phyloP scores from a whole-genome alignment of 2,113 vertebrate genomes.

The Pomatostomus ruficeps region DNA sequence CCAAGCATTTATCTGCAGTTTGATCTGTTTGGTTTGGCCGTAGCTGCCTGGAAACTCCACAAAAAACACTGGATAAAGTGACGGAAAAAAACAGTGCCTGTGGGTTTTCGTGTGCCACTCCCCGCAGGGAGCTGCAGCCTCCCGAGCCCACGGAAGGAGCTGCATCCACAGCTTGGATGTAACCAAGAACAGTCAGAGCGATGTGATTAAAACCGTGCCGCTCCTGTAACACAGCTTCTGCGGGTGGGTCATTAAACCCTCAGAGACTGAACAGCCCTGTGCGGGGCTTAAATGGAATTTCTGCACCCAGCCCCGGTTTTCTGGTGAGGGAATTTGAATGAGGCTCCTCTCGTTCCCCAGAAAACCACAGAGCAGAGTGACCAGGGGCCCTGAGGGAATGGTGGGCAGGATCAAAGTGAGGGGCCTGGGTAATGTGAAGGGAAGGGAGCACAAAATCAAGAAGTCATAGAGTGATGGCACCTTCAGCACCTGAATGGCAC shows the following conservation, averaged over 20 bases:
- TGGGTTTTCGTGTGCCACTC: not conserved
- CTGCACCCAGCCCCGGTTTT: not conserved
- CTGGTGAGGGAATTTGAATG: not conserved
- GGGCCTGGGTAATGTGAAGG: not conserved
- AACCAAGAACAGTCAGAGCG: not conserved
- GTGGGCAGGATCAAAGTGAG: not conserved
- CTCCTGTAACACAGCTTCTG: not conserved
- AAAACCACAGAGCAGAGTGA: not conserved
- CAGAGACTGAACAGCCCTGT: accelerated
- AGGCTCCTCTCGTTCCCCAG: not conserved
- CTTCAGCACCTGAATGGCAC: not conserved
- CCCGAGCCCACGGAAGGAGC: not conserved
- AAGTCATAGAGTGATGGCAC: accelerated
- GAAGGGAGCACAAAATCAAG: not conserved
- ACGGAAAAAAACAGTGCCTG: not conserved
- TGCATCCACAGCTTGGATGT: not conserved
- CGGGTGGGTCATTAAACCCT: not conserved
- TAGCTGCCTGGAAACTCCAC: not conserved
- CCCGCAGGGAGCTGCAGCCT: not conserved
- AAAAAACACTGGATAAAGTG: not conserved
- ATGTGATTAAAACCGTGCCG: not conserved
- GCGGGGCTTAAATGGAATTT: not conserved
- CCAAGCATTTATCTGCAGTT: not conserved
- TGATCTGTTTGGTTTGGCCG: not conserved
- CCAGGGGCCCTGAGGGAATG: not conserved